Evolutionary conservation across 2,113 vertebrate genomes (phyloP).

Genomic region (Coreoperca whiteheadi): DNA sequence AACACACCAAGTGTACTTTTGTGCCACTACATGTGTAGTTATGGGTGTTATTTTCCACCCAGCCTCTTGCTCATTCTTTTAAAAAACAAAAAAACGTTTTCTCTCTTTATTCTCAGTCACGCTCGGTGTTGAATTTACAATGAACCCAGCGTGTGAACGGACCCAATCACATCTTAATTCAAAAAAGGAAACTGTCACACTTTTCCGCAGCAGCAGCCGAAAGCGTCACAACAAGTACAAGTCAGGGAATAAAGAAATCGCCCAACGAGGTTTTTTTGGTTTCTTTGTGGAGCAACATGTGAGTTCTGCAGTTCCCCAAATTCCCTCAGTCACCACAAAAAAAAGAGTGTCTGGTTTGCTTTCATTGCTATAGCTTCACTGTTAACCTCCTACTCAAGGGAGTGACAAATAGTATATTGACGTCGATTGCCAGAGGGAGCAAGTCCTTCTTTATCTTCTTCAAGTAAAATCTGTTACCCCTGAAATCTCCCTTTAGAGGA

Average conservation of each 20-base stretch:
- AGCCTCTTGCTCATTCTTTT: background rate
- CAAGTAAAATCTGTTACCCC: too few relatives aligned
- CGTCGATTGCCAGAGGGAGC: background rate
- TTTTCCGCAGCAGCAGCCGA: background rate
- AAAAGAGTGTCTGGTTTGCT: background rate
- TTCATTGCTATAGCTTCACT: background rate
- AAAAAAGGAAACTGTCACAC: background rate
- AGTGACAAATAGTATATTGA: too few relatives aligned
- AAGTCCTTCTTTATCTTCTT: background rate
- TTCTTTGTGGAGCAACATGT: background rate
- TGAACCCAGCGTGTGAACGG: constrained; percentile 10
- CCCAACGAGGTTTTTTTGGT: background rate
- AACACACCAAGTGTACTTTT: background rate
- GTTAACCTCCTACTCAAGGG: too few relatives aligned
- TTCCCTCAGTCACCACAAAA: too few relatives aligned
- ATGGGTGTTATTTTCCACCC: background rate
- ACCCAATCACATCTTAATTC: background rate
- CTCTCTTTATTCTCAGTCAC: background rate
- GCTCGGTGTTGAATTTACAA: background rate
- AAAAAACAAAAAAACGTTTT: too few relatives aligned
- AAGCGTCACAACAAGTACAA: background rate
- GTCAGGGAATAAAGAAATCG: background rate
- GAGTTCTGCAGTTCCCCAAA: background rate
- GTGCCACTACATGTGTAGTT: background rate
- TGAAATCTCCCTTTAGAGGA: background rate